Percentiles rank a stretch among this genome's conserved stretches.
phyloP scores from a whole-genome alignment of 2,113 vertebrate species.

The Ochotona princeps region DNA sequence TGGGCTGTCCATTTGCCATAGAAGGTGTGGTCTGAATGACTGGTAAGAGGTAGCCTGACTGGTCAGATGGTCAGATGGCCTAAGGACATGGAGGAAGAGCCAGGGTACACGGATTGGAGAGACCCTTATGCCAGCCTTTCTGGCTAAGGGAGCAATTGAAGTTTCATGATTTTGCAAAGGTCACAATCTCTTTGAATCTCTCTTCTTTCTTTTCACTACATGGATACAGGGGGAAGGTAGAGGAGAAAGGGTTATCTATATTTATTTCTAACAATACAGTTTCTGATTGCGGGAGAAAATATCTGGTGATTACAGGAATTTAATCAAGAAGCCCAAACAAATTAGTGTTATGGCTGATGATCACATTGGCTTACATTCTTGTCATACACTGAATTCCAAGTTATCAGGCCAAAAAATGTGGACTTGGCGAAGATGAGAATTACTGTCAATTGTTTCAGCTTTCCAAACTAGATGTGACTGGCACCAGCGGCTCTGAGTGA shows the following conservation, averaged over 20 bases:
- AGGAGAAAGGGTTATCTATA: conserved; percentile 1
- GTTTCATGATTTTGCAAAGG: conserved; percentile 15
- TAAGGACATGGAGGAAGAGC: background rate
- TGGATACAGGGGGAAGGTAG: background rate
- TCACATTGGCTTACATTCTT: conserved; percentile 58
- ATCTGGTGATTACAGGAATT: conserved; percentile 49
- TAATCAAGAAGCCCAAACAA: conserved; percentile 65
- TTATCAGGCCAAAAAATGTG: conserved; percentile 67
- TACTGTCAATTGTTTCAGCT: conserved; percentile 75
- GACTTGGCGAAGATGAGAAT: conserved; percentile 63
- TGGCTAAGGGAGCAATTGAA: conserved; percentile 5
- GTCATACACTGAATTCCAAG: conserved; percentile 61
- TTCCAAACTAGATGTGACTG: conserved; percentile 33
- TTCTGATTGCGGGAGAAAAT: conserved; percentile 57
- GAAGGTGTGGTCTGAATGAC: conserved; percentile 5
- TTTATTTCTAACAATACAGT: conserved; percentile 10
- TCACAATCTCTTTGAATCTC: conserved; percentile 18
- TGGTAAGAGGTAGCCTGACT: background rate
- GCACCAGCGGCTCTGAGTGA: conserved; percentile 50
- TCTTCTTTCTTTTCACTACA: conserved; percentile 16
- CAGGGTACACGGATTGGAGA: background rate
- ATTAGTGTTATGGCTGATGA: conserved; percentile 54
- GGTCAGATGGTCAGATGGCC: background rate
- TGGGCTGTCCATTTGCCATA: conserved; percentile 17
- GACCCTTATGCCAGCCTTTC: conserved; percentile 2